A percentile compares a stretch with the other conserved stretches of the same genome.
Evolutionary conservation across 2,113 vertebrate genomes (phyloP).

Genomic region (Cottus gobio): DNA sequence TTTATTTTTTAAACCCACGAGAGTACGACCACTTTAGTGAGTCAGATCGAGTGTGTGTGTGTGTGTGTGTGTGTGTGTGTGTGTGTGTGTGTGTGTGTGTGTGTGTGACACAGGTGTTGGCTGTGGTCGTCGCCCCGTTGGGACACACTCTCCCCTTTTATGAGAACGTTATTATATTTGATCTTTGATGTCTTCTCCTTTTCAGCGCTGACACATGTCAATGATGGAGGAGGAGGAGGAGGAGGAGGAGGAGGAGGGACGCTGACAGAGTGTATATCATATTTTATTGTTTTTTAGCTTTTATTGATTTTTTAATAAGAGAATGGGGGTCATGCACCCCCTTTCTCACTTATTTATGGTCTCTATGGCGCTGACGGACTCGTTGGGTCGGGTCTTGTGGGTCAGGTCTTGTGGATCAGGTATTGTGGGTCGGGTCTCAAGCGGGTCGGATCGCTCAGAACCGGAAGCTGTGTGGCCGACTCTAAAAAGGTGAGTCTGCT

Average conservation of each 20-base stretch:
- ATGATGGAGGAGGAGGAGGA: too few relatives aligned
- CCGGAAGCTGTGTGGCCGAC: background rate
- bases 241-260: background rate
- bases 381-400: background rate
- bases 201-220: background rate
- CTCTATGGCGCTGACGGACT: too few relatives aligned
- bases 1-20: too few relatives aligned
- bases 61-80: conserved; percentile 18
- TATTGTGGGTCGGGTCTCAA: background rate
- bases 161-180: background rate
- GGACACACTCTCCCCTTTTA: conserved; percentile 7
- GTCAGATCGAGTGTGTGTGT: conserved; percentile 13
- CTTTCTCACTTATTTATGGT: background rate
- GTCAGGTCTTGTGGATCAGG: background rate
- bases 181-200: conserved; percentile 2
- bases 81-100: background rate
- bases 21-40: too few relatives aligned
- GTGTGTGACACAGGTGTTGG: conserved; percentile 38
- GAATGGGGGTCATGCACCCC: background rate
- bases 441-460: background rate
- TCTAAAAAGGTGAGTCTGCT: background rate
- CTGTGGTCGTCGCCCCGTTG: background rate
- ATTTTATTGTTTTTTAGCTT: too few relatives aligned
- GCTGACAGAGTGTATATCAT: too few relatives aligned
- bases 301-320: background rate